Conservation (phyloP, 2,113 vertebrate genomes). For the Excalfactoria chinensis region DNA sequence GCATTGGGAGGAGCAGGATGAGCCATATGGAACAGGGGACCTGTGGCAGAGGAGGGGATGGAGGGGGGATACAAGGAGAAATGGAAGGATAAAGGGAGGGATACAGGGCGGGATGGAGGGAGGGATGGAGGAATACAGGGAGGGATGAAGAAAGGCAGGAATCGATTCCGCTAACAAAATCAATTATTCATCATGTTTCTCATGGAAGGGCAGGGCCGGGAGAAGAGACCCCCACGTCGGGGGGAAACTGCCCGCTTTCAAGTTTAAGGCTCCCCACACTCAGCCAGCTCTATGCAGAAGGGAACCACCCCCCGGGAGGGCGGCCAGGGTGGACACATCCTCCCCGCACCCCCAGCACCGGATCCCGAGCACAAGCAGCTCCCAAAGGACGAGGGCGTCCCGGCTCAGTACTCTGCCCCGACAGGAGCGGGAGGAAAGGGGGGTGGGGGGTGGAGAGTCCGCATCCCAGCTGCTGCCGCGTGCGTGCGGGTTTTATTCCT, state of each 20-base stretch:
- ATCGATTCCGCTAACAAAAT: constrained; percentile 64
- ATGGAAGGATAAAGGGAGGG: background rate
- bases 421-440: background rate
- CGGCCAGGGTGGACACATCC: constrained; percentile 84
- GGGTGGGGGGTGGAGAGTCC: background rate
- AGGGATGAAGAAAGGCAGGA: background rate
- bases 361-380: background rate
- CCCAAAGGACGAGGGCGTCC: background rate
- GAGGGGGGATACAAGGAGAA: background rate
- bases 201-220: background rate
- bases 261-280: constrained; percentile 6
- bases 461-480: background rate
- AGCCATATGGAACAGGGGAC: background rate
- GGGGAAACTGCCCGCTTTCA: background rate
- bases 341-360: background rate
- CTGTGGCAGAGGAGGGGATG: background rate
- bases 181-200: constrained; percentile 68
- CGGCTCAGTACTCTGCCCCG: background rate
- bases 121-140: background rate
- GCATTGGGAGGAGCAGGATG: background rate
- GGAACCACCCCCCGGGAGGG: background rate
- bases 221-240: background rate
- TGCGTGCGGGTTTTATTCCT: background rate
- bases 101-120: background rate
- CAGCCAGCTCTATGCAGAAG: background rate